Evolutionary conservation across 2,888 invertebrate genomes (phyloP).

Genomic region (Tetropium fuscum): DNA sequence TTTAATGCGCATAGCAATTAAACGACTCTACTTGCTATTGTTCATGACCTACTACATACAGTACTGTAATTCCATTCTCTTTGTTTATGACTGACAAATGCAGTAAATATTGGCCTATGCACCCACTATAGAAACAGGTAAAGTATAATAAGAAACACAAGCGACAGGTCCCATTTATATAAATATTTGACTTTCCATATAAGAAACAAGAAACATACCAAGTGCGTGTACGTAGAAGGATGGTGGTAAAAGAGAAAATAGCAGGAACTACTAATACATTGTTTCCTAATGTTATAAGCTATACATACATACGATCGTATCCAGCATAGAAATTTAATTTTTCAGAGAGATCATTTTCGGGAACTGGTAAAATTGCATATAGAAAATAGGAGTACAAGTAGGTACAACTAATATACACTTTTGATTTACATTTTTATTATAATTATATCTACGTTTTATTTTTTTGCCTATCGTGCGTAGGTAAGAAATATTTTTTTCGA

Average conservation of each 20-base stretch:
- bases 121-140: conserved; percentile 13
- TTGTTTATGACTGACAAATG: conserved; percentile 8
- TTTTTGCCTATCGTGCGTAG: no score
- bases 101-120: conserved; percentile 23
- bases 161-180: conserved; percentile 18
- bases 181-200: conserved; percentile 26
- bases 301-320: no score
- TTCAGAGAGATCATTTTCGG: no score
- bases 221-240: conserved; percentile 9
- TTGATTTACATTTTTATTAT: no score
- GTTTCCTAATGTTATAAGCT: no score
- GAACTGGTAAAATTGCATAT: no score
- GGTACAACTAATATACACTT: no score
- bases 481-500: no score
- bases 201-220: conserved; percentile 4
- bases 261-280: no score
- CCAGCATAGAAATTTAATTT: no score
- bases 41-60: conserved; percentile 29
- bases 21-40: conserved; percentile 1
- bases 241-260: not conserved
- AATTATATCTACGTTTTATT: no score
- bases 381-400: no score
- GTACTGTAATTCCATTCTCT: conserved; percentile 12
- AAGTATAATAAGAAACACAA: conserved; percentile 6
- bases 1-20: not conserved